Percentiles rank a stretch among this genome's conserved stretches.
These are phyloP conservation scores for Epinephelus awoara DNA, from an alignment of 2,797 vertebrate species.

Conservation along the genomic window DNA sequence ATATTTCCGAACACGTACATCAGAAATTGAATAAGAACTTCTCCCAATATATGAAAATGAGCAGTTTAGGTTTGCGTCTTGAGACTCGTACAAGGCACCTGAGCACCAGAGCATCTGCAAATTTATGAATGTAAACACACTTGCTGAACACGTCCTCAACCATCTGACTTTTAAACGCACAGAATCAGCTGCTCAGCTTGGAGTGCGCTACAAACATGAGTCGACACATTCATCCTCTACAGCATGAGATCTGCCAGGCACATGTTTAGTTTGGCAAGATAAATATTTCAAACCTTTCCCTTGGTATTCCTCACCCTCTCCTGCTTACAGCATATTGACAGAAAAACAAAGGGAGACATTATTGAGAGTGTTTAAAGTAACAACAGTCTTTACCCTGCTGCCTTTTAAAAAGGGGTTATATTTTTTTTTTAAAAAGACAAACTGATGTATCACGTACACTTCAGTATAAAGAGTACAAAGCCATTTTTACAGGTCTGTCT, in stretches of 20 bases:
- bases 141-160: background rate
- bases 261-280: conserved; percentile 50
- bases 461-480: conserved; percentile 53
- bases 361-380: background rate
- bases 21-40: background rate
- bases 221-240: conserved; percentile 21
- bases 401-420: conserved; percentile 15
- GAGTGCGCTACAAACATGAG: conserved; percentile 12
- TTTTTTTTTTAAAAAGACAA: conserved; percentile 10
- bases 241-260: conserved; percentile 40
- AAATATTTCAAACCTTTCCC: conserved; percentile 11
- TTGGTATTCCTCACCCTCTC: background rate
- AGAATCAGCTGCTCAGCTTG: conserved; percentile 10
- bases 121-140: conserved; percentile 13
- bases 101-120: conserved; percentile 23
- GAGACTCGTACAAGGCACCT: conserved; percentile 11
- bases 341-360: background rate
- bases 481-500: conserved; percentile 25
- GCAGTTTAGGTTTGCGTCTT: background rate
- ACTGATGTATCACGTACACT: conserved; percentile 50
- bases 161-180: background rate
- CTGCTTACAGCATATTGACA: conserved; percentile 9
- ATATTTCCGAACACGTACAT: conserved; percentile 3
- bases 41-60: background rate
- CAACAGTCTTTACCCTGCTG: background rate